phyloP scores from a whole-genome alignment of 2,113 vertebrate species.

The Piaya cayana region DNA sequence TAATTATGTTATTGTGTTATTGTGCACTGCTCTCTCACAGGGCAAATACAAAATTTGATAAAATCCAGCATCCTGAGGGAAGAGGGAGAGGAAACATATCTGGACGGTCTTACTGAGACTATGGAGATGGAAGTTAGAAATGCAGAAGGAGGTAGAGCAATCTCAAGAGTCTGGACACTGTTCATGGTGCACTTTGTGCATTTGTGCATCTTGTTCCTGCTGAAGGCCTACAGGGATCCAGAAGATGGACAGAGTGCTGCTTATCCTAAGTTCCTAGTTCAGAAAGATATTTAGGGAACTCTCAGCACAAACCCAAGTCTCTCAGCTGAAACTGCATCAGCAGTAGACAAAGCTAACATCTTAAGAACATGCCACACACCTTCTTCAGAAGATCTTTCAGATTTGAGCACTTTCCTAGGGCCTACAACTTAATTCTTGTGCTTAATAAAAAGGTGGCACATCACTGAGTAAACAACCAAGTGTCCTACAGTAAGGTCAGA shows the following conservation, averaged over 20 bases:
- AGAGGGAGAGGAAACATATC: rapidly evolving
- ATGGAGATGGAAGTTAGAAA: not conserved
- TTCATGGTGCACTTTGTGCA: not conserved
- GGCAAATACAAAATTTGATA: not conserved
- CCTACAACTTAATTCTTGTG: not conserved
- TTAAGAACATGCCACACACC: not conserved
- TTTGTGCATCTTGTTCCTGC: not conserved
- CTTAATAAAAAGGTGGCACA: too few species aligned
- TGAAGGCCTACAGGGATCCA: not conserved
- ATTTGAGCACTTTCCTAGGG: not conserved
- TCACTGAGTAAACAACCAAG: not conserved
- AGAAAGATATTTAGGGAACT: not conserved
- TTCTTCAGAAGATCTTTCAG: not conserved
- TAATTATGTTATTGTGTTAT: not conserved
- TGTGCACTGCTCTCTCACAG: not conserved
- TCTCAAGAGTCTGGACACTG: not conserved
- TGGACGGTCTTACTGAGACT: not conserved
- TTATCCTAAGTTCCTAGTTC: not conserved
- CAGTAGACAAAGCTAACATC: not conserved
- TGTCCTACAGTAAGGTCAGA: not conserved
- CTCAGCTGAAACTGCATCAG: not conserved
- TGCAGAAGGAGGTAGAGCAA: not conserved
- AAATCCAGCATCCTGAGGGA: not conserved
- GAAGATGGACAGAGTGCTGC: not conserved
- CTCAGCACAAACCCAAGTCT: not conserved